Evolutionary conservation across 2,888 invertebrate genomes (phyloP).

Genomic region (Pachycephus smyrnensis): DNA sequence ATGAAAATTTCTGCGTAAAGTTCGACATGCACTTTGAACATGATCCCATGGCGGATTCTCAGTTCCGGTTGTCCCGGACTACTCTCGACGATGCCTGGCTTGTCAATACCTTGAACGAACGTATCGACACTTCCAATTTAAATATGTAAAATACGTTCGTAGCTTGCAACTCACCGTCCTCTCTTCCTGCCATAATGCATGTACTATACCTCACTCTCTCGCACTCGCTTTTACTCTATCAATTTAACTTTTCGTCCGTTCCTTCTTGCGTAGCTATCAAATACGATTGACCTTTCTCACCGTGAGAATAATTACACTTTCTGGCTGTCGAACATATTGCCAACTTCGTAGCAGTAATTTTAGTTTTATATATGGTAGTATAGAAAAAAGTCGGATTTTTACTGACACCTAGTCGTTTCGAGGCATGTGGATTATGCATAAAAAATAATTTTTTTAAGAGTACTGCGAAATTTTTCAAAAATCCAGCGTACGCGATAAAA

Average conservation of each 20-base stretch:
- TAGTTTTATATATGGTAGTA: not conserved
- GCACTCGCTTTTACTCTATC: conserved; percentile 37
- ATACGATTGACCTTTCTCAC: conserved; percentile 35
- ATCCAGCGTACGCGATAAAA: no score
- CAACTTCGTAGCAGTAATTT: not conserved
- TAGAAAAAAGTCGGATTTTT: not conserved
- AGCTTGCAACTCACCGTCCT: conserved; percentile 37
- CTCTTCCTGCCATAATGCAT: conserved; percentile 12
- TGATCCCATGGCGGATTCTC: not conserved
- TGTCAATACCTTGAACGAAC: conserved; percentile 47
- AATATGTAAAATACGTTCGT: conserved; percentile 57
- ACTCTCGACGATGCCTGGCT: not conserved
- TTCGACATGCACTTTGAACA: not conserved
- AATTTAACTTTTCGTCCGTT: conserved; percentile 51
- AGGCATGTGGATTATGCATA: not conserved
- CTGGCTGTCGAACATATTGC: not conserved
- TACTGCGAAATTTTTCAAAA: not conserved
- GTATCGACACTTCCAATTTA: conserved; percentile 61
- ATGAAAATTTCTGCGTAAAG: not conserved
- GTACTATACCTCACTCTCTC: not conserved
- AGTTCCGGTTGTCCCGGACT: not conserved
- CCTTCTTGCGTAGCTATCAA: conserved; percentile 28
- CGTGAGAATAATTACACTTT: not conserved
- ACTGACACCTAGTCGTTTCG: not conserved
- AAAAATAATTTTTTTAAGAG: not conserved